phyloP scores from a whole-genome alignment of 2,797 vertebrate species.

The Sebastes hopkinsi region DNA sequence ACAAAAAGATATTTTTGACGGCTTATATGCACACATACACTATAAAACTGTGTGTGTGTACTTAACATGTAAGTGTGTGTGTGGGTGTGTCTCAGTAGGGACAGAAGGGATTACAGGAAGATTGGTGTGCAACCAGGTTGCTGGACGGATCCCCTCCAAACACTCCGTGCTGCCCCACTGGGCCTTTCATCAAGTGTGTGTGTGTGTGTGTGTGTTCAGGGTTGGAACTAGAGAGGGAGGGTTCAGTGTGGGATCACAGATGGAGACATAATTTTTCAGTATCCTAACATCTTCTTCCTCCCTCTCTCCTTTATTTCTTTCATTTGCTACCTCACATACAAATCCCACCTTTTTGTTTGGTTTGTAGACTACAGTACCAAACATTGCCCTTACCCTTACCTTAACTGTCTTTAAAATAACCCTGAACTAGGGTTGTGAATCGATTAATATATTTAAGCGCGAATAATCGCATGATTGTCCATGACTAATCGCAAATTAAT shows the following conservation, averaged over 20 bases:
- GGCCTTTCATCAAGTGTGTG: conserved; percentile 69
- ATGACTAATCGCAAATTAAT: too few species aligned
- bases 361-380: not conserved
- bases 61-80: conserved; percentile 34
- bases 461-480: too few species aligned
- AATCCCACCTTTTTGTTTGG: not conserved
- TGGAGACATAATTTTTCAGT: conserved; percentile 52
- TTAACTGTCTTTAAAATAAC: not conserved
- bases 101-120: conserved; percentile 76
- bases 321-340: not conserved
- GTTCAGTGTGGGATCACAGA: conserved; percentile 56
- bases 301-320: not conserved
- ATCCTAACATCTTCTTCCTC: conserved; percentile 9
- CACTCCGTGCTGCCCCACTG: conserved; percentile 73
- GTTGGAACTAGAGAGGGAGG: conserved; percentile 33
- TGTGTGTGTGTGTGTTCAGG: conserved; percentile 44
- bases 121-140: conserved; percentile 73
- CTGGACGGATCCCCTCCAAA: conserved; percentile 63
- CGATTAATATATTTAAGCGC: too few species aligned
- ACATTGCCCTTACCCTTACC: not conserved
- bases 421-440: not conserved
- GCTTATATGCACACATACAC: not conserved
- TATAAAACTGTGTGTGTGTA: not conserved
- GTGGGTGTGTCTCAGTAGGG: conserved; percentile 46
- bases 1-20: not conserved